Evolutionary conservation across 2,888 invertebrate genomes (phyloP), one percentile per base, ranked within the genome.

Genomic region (Chydorus sphaericus): DNA sequence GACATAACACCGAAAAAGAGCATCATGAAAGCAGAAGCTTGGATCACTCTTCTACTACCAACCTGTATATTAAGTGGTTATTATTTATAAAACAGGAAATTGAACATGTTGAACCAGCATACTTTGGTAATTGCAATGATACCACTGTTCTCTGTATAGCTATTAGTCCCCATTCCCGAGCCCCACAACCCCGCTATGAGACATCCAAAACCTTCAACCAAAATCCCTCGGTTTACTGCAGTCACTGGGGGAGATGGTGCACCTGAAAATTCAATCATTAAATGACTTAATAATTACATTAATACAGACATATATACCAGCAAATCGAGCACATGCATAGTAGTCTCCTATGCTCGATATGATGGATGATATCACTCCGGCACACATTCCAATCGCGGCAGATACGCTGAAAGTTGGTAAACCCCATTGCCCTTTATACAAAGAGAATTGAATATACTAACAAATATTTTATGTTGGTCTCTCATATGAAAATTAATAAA

Each of bases 131-230:
- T 83, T 31, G 88, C 88, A 61, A 91, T 89, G 2, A 88, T 87
- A 1, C 89, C 90, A 39, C 91, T 87, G 67, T 90, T 90, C 68
- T 89, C 88, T 53, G 87, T 86, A 66, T 90, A 90, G 3, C 89
- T 89, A 62, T 89, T 90, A 49, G 88, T 87, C 0, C 88, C 89
- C 64, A 86, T 87, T 1, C 87, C 88, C 29, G 84, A 80, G 8
- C 90, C 91, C 81, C 86, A 85, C 4, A 88, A 75, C 0, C 89
- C 90, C 0, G 87, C 86, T 44, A 91, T 70, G 56, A 88, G 73
- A 0, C 87, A 86, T n/a, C 87, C 86, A 1, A 89, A 69, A 0
- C 89, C 90, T 69, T 91, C 90, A 0, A 85, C 81, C 33, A 82
- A 82, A 36, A 88, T 83, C 0, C 90, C 91, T 38, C 91, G 77